Percentiles rank a stretch among this genome's conserved stretches.
Conservation (phyloP, 2,797 vertebrate genomes). For the Xenops minutus region DNA sequence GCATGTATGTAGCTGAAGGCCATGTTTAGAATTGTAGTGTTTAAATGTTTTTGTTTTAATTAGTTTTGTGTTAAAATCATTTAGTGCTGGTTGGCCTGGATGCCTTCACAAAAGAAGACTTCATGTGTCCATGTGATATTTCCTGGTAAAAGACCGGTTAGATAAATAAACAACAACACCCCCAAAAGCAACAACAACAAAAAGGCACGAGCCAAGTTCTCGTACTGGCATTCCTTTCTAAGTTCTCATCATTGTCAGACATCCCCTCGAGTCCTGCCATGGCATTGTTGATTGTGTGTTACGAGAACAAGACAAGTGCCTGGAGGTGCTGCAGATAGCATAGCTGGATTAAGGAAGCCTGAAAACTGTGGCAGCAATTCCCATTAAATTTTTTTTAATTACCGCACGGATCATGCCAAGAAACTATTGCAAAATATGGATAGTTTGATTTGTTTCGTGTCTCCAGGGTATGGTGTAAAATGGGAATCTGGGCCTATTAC, state of each 20-base stretch:
- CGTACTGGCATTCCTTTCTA: constrained; percentile 38
- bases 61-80: constrained; percentile 29
- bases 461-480: background rate
- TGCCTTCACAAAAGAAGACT: background rate
- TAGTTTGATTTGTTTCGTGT: constrained; percentile 14
- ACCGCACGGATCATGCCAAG: background rate
- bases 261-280: constrained; percentile 5
- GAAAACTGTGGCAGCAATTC: constrained; percentile 35
- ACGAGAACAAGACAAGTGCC: constrained; percentile 33
- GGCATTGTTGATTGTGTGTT: constrained; percentile 37
- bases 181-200: background rate
- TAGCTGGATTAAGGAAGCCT: constrained; percentile 18
- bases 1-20: constrained; percentile 38
- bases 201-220: constrained; percentile 17
- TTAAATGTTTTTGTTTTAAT: constrained; percentile 50
- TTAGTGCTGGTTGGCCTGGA: background rate
- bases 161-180: background rate
- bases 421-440: constrained; percentile 44
- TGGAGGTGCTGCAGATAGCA: constrained; percentile 19
- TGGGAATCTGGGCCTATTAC: background rate
- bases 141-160: constrained; percentile 4
- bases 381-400: constrained; percentile 44
- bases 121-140: constrained; percentile 11
- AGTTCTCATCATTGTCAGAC: constrained; percentile 40
- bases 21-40: constrained; percentile 33